Evolutionary conservation across 2,113 vertebrate species (phyloP), one percentile per base, ranked within the genome.

Genomic region (Circaetus cinerascens): DNA sequence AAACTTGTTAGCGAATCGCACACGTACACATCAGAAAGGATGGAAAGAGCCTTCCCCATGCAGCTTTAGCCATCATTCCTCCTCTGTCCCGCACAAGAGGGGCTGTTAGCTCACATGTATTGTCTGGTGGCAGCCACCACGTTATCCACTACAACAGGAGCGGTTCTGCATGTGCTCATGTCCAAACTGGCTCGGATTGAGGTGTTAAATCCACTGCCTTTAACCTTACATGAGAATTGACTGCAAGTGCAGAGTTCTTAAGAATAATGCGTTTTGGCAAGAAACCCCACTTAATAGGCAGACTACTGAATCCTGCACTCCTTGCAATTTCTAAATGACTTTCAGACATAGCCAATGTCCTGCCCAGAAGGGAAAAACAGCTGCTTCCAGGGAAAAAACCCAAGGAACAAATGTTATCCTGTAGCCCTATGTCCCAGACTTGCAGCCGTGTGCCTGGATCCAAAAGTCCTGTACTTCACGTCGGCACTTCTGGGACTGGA

Each of bases 81-180:
- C 26, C 25, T 40, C 25, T 34, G 7, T 7, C 5, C 63, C 9
- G 0, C 55, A 30, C 57, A 15, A 5, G 27, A 45, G 7, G 29
- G 38, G 34, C 29, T 76, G 20, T 32, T 25, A 12, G 68, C 26
- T 66, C 53, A 8, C 0, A 0, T 1, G 6, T 8, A 19, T 41
- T 4, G 0, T 20, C 59, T 21, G 41, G 20, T 56, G 46, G 51
- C 19, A 25, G 36, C 63, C 66, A n/a, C 25, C 32, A 16, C 0
- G 0, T 46, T 10, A 69, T 3, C 63, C 67, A 79, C 2, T 2
- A 60, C 15, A 62, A 2, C 46, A 84, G 72, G 45, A 87, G 38
- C 41, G 46, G 27, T 25, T 50, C 41, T 5, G 0, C 19, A 1
- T 0, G 0, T 25, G 13, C 17, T 41, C 87, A 53, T 15, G 9